Evolutionary conservation across 2,113 vertebrate species (phyloP), one percentile per base, ranked within the genome.

Genomic region (Pygoscelis adeliae): DNA sequence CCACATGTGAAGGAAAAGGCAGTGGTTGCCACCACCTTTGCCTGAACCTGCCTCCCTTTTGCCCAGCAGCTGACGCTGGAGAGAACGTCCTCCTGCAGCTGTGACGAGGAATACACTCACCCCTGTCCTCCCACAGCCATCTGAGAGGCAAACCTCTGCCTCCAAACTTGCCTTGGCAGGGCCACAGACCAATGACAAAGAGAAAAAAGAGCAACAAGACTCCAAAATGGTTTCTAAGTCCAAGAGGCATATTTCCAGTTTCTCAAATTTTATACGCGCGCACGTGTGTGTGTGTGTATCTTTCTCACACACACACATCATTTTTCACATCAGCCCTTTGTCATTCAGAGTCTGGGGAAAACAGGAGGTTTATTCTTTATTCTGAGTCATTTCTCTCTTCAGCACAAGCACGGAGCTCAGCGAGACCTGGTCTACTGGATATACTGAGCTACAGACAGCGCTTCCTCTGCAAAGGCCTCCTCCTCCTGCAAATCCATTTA

Each of bases 1-100:
- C 78, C 36, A 11, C 0, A 1, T 0, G 3, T 6, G 36, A 38
- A 19, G 56, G 26, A 55, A 29, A 59, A 44, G 44, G 19, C 70
- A 15, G 26, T 4, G 15, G 8, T 1, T 76, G 55, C 62, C 83
- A 72, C 18, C 53, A 71, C 4, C 44, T 42, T 47, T 59, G 53
- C 53, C 89, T 23, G 9, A n/a, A 46, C 17, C 67, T 69, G 13
- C 11, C 32, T 59, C 25, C 19, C 32, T 36, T 30, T 40, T 30
- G 11, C 15, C 55, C 66, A 78, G 26, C 27, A 32, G 22, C 14
- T 25, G 6, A 7, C n/a, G 29, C 21, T 25, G 61, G 30, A 44
- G 44, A 63, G 4, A 42, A 5, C 5, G 8, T 12, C 11, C 21
- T 34, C 29, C 42, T 63, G 62, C 21, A 29, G 66, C 7, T 34